Conservation (phyloP, 1,140 invertebrate species). For the Vollenhovia emeryi region DNA sequence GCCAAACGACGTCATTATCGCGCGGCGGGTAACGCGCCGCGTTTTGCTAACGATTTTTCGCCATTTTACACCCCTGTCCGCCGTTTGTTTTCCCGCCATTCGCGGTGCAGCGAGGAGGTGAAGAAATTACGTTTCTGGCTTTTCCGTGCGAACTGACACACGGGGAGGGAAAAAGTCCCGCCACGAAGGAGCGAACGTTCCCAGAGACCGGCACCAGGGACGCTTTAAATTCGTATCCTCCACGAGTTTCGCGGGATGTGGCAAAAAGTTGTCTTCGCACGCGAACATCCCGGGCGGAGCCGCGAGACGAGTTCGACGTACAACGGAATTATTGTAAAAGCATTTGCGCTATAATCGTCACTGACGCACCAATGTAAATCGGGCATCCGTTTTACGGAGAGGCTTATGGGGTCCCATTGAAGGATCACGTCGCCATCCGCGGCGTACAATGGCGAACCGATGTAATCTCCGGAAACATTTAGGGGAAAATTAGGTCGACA, state of each 20-base stretch:
- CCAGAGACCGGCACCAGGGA: background rate
- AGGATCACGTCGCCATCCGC: slow-evolving; percentile 60
- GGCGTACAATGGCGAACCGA: slow-evolving; percentile 81
- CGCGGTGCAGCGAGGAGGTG: background rate
- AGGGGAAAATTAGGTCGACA: slow-evolving; percentile 85
- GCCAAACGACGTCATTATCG: slow-evolving; percentile 73
- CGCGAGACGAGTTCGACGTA: background rate
- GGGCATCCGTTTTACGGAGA: slow-evolving; percentile 56
- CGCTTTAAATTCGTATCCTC: background rate
- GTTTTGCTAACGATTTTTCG: slow-evolving; percentile 64
- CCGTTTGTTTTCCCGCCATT: slow-evolving; percentile 38
- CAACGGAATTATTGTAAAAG: slow-evolving; percentile 24
- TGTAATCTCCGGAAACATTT: slow-evolving; percentile 85
- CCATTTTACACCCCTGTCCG: slow-evolving; percentile 18
- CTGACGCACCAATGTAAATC: slow-evolving; percentile 23
- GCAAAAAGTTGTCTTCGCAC: background rate
- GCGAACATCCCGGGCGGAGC: background rate
- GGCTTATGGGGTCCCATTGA: slow-evolving; percentile 70
- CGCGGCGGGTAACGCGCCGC: background rate
- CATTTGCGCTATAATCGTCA: slow-evolving; percentile 16
- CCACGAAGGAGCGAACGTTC: background rate
- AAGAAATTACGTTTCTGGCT: slow-evolving; percentile 38
- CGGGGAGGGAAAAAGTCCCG: background rate
- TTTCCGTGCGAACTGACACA: background rate
- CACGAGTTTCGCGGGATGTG: background rate